Evolutionary conservation across 2,797 vertebrate genomes (phyloP), one percentile per base, ranked within the genome.

Genomic region (Typhlichthys eigenmanni): DNA sequence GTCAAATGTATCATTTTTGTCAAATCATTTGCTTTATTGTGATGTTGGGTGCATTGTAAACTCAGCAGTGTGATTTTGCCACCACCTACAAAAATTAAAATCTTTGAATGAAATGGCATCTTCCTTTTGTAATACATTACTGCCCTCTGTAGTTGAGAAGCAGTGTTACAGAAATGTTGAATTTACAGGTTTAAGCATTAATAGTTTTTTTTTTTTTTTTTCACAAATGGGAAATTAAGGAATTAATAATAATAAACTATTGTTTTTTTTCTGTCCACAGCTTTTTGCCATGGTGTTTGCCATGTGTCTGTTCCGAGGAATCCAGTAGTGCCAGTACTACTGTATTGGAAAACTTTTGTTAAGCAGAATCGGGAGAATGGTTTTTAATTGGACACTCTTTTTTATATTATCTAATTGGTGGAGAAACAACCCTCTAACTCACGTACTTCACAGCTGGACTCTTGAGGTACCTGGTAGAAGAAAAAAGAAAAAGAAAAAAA

Each of bases 251-350:
- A 34, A 32, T 47, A 47, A 58, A 46, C 3, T 49, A 19, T 24
- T 38, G 5, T 1, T 19, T 29, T 8, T 62, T 8, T 62, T 64
- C 2, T 50, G 45, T 81, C 78, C 54, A 32, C 91, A 98, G 96
- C 94, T 98, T 13, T 96, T 96, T 1, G 94, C 95, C 80, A 98
- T 98, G 96, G 91, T 97, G 74, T 97, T 98, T 43, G 96, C 96
- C 19, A 97, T 98, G 95, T 98, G 96, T 89, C 94, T 98, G 85
- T 98, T 98, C 85, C 92, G 95, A 72, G 95, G 95, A 79, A 97
- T 98, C 90, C 96, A 98, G 78, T 98, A 96, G 84, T 77, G 68
- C 24, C 24, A 29, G 4, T 29, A 29, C 62, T 75, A 56, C 67
- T 74, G 67, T 71, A 58, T 70, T 62, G 72, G 68, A 76, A 75